Evolutionary conservation across 2,797 vertebrate species (phyloP).

Genomic region (Gallirallus australis): DNA sequence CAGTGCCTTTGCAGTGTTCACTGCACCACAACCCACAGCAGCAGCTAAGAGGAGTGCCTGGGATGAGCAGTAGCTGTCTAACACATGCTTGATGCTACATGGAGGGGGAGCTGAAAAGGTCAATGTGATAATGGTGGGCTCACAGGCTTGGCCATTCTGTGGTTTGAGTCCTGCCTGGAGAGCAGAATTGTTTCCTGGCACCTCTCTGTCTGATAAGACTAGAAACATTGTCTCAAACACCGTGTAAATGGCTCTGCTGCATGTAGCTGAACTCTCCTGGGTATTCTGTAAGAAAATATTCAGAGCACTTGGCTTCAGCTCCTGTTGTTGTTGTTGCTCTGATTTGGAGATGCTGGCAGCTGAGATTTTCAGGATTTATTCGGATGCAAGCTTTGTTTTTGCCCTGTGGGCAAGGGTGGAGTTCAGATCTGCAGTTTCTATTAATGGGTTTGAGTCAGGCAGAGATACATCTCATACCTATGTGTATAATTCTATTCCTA

Average conservation of each 20-base stretch:
- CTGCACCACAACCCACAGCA: neutral
- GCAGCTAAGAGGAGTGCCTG: neutral
- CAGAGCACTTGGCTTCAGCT: constrained; percentile 8
- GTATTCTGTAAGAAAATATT: constrained; percentile 6
- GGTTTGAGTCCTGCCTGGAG: neutral
- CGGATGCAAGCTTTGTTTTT: neutral
- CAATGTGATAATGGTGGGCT: neutral
- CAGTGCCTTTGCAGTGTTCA: neutral
- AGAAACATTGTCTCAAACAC: constrained; percentile 2
- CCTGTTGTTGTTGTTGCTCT: neutral
- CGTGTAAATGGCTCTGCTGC: neutral
- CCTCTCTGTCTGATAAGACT: neutral
- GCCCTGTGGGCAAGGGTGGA: neutral
- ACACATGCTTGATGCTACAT: neutral
- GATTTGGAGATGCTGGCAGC: neutral
- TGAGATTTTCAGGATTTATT: constrained; percentile 30
- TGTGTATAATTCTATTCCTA: neutral
- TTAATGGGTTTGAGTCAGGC: neutral
- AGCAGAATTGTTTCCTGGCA: neutral
- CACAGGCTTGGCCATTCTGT: neutral
- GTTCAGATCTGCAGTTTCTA: neutral
- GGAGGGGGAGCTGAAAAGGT: neutral
- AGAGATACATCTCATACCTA: neutral
- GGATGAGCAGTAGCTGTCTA: neutral
- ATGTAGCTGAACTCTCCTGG: neutral